Percentiles rank a stretch among this genome's conserved stretches.
Evolutionary conservation across 2,888 invertebrate genomes (phyloP).

Genomic region (Achlya flavicornis): DNA sequence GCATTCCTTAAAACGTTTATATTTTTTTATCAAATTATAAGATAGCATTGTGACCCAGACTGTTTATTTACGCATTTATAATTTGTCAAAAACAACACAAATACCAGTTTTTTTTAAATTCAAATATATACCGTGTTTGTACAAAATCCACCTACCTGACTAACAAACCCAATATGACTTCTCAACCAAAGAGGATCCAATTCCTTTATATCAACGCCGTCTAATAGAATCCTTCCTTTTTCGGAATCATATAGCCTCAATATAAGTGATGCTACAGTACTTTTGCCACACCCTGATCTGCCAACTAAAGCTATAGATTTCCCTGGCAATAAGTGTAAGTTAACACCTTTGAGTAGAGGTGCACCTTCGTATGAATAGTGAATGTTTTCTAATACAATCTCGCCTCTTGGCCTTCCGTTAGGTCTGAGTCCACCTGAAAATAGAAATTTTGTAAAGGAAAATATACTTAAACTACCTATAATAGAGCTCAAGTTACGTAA

Average conservation of each 20-base stretch:
- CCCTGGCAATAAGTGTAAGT: slow-evolving; percentile 86
- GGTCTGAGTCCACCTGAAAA: slow-evolving; percentile 86
- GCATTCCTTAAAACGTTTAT: neutral
- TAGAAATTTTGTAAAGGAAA: neutral
- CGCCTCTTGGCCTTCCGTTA: slow-evolving; percentile 83
- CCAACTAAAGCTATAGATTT: slow-evolving; percentile 93
- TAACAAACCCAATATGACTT: slow-evolving; percentile 93
- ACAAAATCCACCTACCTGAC: slow-evolving; percentile 84
- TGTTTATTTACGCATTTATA: neutral
- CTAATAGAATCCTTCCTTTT: slow-evolving; percentile 88
- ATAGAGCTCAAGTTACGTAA: too few relatives aligned
- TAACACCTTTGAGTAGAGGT: slow-evolving; percentile 85
- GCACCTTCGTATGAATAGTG: slow-evolving; percentile 88
- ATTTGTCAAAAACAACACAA: neutral
- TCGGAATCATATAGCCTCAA: slow-evolving; percentile 94
- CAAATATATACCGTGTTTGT: neutral
- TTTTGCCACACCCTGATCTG: slow-evolving; percentile 97
- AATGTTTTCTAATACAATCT: slow-evolving; percentile 89
- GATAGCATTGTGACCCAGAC: slow-evolving; percentile 3
- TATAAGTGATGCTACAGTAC: slow-evolving; percentile 93
- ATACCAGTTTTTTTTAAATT: too few relatives aligned
- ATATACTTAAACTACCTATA: neutral
- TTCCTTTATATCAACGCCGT: slow-evolving; percentile 89
- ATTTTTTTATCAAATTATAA: slow-evolving; percentile 15
- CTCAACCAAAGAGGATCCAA: slow-evolving; percentile 94